phyloP scores from a whole-genome alignment of 2,888 invertebrate genomes.

The Germaria angustata region DNA sequence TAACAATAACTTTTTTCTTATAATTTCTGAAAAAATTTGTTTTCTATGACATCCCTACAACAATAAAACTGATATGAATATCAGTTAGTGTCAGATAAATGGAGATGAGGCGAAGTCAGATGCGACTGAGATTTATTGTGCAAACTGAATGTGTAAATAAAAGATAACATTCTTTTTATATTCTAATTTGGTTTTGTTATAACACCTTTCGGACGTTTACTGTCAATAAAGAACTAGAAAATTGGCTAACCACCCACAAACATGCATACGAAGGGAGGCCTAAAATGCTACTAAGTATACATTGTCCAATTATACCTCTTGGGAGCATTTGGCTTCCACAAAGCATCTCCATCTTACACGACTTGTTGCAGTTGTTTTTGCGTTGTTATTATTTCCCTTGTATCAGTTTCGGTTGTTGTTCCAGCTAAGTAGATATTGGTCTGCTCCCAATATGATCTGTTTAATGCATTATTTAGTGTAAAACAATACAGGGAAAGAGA shows the following conservation, averaged over 20 bases:
- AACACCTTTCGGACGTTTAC: constrained; percentile 1
- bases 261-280: background rate
- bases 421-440: too few relatives aligned
- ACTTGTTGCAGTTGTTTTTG: too few relatives aligned
- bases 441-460: too few relatives aligned
- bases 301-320: background rate
- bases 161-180: constrained; percentile 31
- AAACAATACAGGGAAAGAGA: too few relatives aligned
- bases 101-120: constrained; percentile 7
- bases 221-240: constrained; percentile 20
- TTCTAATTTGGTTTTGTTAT: background rate
- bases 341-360: too few relatives aligned
- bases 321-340: too few relatives aligned
- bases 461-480: too few relatives aligned
- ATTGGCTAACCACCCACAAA: background rate
- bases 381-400: too few relatives aligned
- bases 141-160: constrained; percentile 40
- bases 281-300: background rate
- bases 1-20: constrained; percentile 20
- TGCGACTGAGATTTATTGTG: constrained; percentile 31
- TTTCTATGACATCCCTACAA: background rate
- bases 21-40: constrained; percentile 34
- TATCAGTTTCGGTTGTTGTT: too few relatives aligned
- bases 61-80: constrained; percentile 3
- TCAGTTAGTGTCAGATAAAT: constrained; percentile 6